Base-by-base conservation (phyloP, 2,888 invertebrate species). In the Thymelicus sylvestris region DNA sequence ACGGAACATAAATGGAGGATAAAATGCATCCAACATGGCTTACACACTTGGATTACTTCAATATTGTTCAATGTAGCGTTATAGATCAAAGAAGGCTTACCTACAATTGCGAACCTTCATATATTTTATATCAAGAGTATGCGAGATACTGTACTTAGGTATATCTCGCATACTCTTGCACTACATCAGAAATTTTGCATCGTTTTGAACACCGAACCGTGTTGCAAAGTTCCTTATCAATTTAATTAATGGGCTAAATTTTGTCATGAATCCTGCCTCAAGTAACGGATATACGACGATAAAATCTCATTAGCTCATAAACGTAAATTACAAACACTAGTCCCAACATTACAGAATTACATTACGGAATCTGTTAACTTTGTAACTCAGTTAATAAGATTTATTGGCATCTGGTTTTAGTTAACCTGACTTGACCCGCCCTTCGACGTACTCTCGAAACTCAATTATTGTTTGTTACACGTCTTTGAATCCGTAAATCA, bases 21-120 rank as follows among this genome's bases (percentile, higher is more conserved):
- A n/a, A 67, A 48, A 47, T 39, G 69, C 63, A 69, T 59, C 69
- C 48, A 39, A 69, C 64, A 69, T 72, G 39, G 31, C 66, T 68
- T 66, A 48, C 73, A 69, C 61, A 72, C 68, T 73, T 73, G 59
- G 65, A 67, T 74, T 66, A 66, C 44, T 69, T 52, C 50, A 55
- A 61, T 62, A 72, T 67, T 73, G 76, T 68, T 72, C 73, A 74
- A 69, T 75, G 73, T 71, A 74, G 72, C 74, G 69, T 60, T 59
- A 65, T 64, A 73, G 50, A 74, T 72, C 65, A 73, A 75, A 71
- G 73, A 64, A 66, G 44, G 50, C 44, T 67, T 41, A n/a, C n/a
- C n/a, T n/a, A 41, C 52, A 65, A 70, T 70, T 70, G 50, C 59
- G 41, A 60, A 59, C 12, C 47, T 31, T 60, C n/a, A 15, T n/a